phyloP scores from a whole-genome alignment of 2,113 vertebrate species.

The Pteruthius melanotis region DNA sequence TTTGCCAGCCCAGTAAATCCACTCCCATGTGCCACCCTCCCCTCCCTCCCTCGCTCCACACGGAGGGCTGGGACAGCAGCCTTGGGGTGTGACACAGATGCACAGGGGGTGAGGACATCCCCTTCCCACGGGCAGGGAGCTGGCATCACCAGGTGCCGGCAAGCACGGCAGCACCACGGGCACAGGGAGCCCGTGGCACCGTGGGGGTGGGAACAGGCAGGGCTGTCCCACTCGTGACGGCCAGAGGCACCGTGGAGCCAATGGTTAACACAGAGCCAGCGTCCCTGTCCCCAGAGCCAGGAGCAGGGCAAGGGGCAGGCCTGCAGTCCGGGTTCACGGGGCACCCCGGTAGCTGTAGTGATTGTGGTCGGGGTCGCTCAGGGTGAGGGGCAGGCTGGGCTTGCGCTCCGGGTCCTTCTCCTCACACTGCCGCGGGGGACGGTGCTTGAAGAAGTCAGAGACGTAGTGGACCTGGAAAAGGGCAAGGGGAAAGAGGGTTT shows the following conservation, averaged over 20 bases:
- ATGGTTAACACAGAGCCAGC: accelerated
- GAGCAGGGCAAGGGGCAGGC: background rate
- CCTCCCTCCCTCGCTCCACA: background rate
- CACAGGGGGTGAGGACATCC: background rate
- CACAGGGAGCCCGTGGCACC: accelerated
- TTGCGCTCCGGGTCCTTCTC: constrained; percentile 78
- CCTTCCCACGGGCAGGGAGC: accelerated
- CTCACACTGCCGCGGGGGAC: constrained; percentile 52
- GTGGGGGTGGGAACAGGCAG: background rate
- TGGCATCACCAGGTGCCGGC: accelerated
- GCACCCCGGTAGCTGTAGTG: constrained; percentile 75
- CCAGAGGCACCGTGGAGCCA: background rate
- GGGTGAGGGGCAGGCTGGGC: constrained; percentile 77
- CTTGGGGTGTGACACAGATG: background rate
- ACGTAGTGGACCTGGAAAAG: constrained; percentile 80
- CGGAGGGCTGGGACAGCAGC: background rate
- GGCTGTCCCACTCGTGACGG: background rate
- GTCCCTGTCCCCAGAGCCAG: accelerated
- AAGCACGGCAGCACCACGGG: background rate
- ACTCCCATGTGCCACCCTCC: background rate
- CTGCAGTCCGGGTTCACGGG: constrained; percentile 58
- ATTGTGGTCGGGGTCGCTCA: constrained; percentile 79
- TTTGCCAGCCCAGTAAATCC: background rate
- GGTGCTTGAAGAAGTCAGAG: constrained; percentile 89
- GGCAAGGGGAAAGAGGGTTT: accelerated